Evolutionary conservation across 2,797 vertebrate genomes (phyloP).

Genomic region (Nyctibius grandis): DNA sequence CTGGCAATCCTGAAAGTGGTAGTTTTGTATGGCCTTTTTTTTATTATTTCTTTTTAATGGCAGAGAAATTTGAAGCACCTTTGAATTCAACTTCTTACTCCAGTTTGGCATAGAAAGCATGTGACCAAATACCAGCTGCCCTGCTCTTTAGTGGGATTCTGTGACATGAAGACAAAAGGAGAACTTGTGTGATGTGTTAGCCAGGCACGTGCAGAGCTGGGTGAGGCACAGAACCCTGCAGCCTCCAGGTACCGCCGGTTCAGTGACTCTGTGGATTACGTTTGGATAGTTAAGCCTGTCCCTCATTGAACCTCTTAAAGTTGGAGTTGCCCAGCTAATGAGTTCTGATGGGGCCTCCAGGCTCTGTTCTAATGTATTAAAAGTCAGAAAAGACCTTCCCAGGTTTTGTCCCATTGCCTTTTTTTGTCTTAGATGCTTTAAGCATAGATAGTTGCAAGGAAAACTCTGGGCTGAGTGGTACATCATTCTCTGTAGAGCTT

Average conservation of each 20-base stretch:
- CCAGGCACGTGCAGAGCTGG: not conserved
- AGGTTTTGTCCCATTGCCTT: not conserved
- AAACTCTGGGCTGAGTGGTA: not conserved
- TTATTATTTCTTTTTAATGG: not conserved
- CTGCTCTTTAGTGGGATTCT: not conserved
- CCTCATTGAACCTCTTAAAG: not conserved
- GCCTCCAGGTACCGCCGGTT: not conserved
- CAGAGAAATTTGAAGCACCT: not conserved
- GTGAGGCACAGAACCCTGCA: not conserved
- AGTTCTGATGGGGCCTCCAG: not conserved
- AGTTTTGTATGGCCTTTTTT: not conserved
- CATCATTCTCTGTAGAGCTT: not conserved
- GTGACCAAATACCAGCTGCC: not conserved
- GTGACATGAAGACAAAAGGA: not conserved
- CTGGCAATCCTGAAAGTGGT: not conserved
- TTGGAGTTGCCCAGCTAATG: not conserved
- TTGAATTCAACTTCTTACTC: not conserved
- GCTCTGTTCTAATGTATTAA: not conserved
- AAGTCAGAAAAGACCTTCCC: not conserved
- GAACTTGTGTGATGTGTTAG: not conserved
- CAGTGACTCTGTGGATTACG: accelerated
- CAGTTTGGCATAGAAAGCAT: not conserved
- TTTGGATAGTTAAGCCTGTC: not conserved
- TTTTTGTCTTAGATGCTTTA: not conserved
- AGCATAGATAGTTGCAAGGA: not conserved